Evolutionary conservation across 2,113 vertebrate species (phyloP), one percentile per base, ranked within the genome.

Genomic region (Albula goreensis): DNA sequence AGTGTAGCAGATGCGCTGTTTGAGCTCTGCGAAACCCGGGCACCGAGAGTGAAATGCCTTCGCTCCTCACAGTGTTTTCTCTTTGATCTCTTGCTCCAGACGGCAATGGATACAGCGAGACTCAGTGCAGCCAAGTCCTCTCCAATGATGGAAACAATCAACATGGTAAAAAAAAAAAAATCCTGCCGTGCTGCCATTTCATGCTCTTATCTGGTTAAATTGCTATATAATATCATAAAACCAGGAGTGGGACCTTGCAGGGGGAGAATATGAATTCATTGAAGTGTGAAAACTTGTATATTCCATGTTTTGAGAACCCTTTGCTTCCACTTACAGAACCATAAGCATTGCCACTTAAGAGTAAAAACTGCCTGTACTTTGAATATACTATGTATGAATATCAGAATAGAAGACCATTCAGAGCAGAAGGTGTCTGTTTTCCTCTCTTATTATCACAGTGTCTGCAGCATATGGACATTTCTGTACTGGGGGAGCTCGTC

Each of bases 61-160:
- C 19, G 0, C n/a, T 52, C n/a, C 50, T 84, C 50, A 57, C 50
- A 41, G 56, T 5, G 41, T 56, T 41, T 49, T 57, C 15, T 80
- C 41, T 83, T 80, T 77, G 10, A 63, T 83, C 15, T 86, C 19
- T 89, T 4, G 22, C 3, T 86, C 25, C 85, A 99, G 98, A 95
- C 96, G 91, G 97, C 97, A 66, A 97, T 99, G 98, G 98, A 99
- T 88, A 97, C 95, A 90, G 98, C 98, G 86, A 97, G 98, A 87
- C 96, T 99, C 86, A 99, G 96, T 92, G 98, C 98, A 91, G 97
- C 98, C 85, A 99, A 97, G 87, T 98, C 98, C 1, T 99, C 98
- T 87, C 98, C 98, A 60, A 99, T 99, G 98, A 99, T 99, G 98
- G 98, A 99, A 93, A 99, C 98, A 0, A 94, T 99, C 89, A 99